These are phyloP conservation scores for Philaethria dido DNA, from an alignment of 2,888 invertebrate genomes.

Conservation along the genomic window DNA sequence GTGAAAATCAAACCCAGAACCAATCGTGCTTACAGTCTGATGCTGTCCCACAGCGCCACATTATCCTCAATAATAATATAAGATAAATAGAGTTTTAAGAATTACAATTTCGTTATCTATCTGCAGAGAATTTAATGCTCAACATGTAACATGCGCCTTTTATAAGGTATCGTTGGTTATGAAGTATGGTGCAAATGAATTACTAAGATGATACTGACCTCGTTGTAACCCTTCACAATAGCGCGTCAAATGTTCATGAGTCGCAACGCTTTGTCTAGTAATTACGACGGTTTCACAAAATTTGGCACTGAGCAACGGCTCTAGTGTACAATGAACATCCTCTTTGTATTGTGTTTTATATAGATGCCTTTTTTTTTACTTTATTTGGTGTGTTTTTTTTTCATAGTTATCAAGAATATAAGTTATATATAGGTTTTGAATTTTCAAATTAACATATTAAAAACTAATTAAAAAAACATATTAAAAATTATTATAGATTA, in stretches of 20 bases:
- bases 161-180: slow-evolving; percentile 32
- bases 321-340: slow-evolving; percentile 51
- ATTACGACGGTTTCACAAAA: slow-evolving; percentile 75
- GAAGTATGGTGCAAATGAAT: slow-evolving; percentile 34
- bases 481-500: no score
- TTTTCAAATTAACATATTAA: no score
- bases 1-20: no score
- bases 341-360: background rate
- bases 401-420: no score
- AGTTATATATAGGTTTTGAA: no score
- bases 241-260: slow-evolving; percentile 71
- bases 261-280: slow-evolving; percentile 75
- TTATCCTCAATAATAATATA: no score
- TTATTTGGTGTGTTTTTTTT: no score
- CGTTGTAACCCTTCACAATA: slow-evolving; percentile 64
- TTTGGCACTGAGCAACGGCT: slow-evolving; percentile 68
- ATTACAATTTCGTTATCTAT: background rate
- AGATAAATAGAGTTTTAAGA: no score
- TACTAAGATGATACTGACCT: slow-evolving; percentile 54
- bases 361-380: no score
- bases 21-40: no score
- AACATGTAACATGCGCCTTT: background rate
- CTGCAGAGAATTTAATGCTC: background rate
- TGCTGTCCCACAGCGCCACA: no score
- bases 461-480: no score